phyloP scores from a whole-genome alignment of 92 coral and sea anemone genomes.

The Porites lobata region DNA sequence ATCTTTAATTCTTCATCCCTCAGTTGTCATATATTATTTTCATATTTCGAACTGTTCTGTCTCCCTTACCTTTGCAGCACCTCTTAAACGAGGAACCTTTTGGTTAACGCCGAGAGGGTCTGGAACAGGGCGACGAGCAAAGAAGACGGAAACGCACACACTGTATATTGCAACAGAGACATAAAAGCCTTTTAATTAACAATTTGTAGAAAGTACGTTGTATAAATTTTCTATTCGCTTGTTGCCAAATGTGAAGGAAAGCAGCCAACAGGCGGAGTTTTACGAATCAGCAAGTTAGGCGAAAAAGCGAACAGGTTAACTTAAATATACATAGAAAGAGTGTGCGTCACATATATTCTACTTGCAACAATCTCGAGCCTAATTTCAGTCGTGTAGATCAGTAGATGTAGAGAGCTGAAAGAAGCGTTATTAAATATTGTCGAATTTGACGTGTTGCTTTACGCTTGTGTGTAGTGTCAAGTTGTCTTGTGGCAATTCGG shows the following conservation, averaged over 20 bases:
- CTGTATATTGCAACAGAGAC: too few relatives aligned
- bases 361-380: neutral
- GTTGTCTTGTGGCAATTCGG: slow-evolving; percentile 6
- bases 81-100: neutral
- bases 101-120: neutral
- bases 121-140: neutral
- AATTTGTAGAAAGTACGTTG: too few relatives aligned
- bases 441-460: slow-evolving; percentile 1
- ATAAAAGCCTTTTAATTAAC: too few relatives aligned
- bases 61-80: slow-evolving; percentile 1
- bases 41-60: neutral
- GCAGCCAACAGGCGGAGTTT: too few relatives aligned
- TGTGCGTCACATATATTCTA: neutral
- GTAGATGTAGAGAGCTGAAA: neutral
- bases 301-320: too few relatives aligned
- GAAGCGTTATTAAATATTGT: neutral
- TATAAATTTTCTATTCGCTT: too few relatives aligned
- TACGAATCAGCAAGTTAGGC: too few relatives aligned
- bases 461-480: neutral
- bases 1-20: too few relatives aligned
- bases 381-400: neutral
- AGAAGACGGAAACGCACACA: neutral
- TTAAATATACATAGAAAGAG: neutral
- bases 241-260: too few relatives aligned
- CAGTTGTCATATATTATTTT: too few relatives aligned